Percentiles rank a stretch among this genome's conserved stretches.
phyloP scores from a whole-genome alignment of 2,113 vertebrate genomes.

The Meriones unguiculatus region DNA sequence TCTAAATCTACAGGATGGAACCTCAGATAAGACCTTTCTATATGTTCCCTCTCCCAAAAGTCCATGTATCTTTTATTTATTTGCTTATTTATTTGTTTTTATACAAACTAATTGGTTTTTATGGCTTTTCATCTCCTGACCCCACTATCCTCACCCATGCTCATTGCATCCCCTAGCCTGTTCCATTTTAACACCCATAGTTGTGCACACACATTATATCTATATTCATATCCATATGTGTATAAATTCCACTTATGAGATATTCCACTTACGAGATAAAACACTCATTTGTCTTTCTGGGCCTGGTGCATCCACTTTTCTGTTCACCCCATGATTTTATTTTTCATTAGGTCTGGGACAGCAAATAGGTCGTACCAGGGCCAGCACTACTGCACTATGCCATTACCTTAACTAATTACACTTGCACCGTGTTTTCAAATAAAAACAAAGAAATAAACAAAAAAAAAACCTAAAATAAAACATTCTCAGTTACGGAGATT shows the following conservation, averaged over 20 bases:
- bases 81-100: not conserved
- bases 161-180: not conserved
- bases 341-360: not conserved
- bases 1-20: not conserved
- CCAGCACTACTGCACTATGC: not conserved
- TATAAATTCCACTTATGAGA: not conserved
- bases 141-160: no score
- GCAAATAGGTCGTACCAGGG: not conserved
- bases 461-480: not conserved
- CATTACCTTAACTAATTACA: not conserved
- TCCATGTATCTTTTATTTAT: not conserved
- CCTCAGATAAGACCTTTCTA: not conserved
- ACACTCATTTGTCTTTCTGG: not conserved
- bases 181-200: not conserved
- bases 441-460: not conserved
- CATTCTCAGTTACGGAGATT: not conserved
- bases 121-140: not conserved
- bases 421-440: not conserved
- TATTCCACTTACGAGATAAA: not conserved
- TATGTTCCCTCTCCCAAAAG: not conserved
- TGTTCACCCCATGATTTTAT: not conserved
- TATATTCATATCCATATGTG: not conserved
- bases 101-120: not conserved
- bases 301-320: not conserved
- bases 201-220: not conserved